These are phyloP conservation scores for Furcula furcula DNA, from an alignment of 2,888 invertebrate species.

Conservation along the genomic window DNA sequence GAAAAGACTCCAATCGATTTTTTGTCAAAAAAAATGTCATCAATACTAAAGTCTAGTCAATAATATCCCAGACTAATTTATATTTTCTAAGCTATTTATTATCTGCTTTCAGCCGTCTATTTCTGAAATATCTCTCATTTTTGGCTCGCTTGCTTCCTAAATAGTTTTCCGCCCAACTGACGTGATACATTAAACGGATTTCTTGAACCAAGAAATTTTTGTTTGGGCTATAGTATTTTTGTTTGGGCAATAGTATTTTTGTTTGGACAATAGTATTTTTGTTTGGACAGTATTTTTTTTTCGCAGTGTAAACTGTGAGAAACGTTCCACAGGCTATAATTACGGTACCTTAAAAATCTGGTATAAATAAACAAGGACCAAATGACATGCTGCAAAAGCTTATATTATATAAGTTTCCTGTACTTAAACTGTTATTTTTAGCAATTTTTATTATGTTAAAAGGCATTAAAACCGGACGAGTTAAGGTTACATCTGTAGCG, in stretches of 20 bases:
- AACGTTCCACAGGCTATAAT: background rate
- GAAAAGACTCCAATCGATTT: no score
- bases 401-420: slow-evolving; percentile 24
- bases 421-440: slow-evolving; percentile 42
- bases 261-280: no score
- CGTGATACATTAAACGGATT: slow-evolving; percentile 9
- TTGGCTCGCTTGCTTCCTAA: slow-evolving; percentile 14
- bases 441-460: slow-evolving; percentile 45
- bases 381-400: slow-evolving; percentile 18
- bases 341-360: slow-evolving; percentile 8
- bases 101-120: background rate
- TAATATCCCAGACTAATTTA: no score
- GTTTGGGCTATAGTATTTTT: no score
- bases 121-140: slow-evolving; percentile 13
- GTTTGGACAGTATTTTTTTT: no score
- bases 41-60: no score
- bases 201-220: no score
- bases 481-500: slow-evolving; percentile 46
- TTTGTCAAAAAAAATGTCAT: no score
- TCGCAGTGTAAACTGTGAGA: no score
- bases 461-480: slow-evolving; percentile 49
- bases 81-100: background rate
- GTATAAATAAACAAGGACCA: slow-evolving; percentile 6
- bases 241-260: no score
- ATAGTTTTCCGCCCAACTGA: slow-evolving; percentile 14